phyloP scores from a whole-genome alignment of 2,113 vertebrate genomes.

The Ammodramus savannarum region DNA sequence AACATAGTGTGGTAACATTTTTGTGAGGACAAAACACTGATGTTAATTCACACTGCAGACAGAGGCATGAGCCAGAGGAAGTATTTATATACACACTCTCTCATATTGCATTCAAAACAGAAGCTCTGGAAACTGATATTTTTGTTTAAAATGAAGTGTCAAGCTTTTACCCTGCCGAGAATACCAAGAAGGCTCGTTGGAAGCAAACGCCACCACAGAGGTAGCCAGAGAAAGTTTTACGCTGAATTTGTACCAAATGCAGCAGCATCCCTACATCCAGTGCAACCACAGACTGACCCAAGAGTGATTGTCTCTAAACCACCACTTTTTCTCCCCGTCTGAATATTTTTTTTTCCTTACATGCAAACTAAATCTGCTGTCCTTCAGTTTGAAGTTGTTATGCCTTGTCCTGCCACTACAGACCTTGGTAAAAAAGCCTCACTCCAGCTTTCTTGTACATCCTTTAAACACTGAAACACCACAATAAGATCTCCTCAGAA shows the following conservation, averaged over 20 bases:
- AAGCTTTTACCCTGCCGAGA: neutral
- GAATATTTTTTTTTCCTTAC: neutral
- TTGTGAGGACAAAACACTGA: conserved; percentile 5
- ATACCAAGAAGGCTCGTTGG: neutral
- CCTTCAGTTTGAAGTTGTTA: neutral
- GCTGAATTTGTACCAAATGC: neutral
- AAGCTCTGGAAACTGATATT: neutral
- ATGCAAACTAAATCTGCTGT: neutral
- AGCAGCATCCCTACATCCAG: neutral
- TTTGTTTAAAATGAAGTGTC: conserved; percentile 16
- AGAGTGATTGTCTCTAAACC: neutral
- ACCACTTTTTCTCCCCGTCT: too few species aligned
- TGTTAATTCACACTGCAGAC: conserved; percentile 19
- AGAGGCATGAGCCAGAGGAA: neutral
- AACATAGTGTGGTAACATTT: neutral
- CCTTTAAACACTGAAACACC: neutral
- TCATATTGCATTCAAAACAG: neutral
- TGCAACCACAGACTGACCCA: neutral
- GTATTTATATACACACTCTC: neutral
- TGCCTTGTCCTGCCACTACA: neutral
- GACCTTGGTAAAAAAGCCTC: neutral
- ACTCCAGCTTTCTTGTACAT: neutral
- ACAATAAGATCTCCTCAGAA: neutral
- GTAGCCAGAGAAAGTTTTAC: neutral
- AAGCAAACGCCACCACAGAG: neutral